Evolutionary conservation across 2,113 vertebrate species (phyloP).

Genomic region (Sula dactylatra): DNA sequence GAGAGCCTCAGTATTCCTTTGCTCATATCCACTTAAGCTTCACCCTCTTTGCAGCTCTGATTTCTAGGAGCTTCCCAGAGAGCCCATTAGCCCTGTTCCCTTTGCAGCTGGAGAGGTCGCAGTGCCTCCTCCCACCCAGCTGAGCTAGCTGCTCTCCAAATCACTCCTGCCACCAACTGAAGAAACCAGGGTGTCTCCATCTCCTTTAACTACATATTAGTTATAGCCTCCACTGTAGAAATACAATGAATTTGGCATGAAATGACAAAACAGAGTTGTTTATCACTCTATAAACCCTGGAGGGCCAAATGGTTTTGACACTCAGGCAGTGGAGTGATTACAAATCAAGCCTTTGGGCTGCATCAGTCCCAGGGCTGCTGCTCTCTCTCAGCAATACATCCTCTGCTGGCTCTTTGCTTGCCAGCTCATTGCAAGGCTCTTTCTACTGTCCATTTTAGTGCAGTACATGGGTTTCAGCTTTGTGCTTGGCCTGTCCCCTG

Average conservation of each 20-base stretch:
- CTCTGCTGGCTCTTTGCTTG: neutral
- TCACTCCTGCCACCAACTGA: neutral
- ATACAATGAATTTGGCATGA: slow-evolving; percentile 17
- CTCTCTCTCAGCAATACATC: slow-evolving; percentile 28
- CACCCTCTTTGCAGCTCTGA: neutral
- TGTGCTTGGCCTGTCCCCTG: neutral
- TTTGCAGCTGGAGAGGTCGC: neutral
- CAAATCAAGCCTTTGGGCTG: neutral
- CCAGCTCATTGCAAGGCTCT: neutral
- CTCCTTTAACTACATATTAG: slow-evolving; percentile 11
- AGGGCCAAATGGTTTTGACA: slow-evolving; percentile 9
- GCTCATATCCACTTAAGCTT: neutral
- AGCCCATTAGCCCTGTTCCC: neutral
- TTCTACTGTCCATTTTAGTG: neutral
- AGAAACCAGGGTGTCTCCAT: neutral
- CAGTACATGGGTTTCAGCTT: neutral
- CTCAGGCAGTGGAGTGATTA: neutral
- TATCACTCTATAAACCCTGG: slow-evolving; percentile 30
- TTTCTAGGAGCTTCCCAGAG: neutral
- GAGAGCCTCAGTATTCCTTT: neutral
- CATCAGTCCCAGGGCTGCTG: neutral
- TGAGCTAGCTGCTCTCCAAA: neutral
- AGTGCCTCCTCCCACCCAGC: neutral
- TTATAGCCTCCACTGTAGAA: neutral
- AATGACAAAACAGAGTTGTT: slow-evolving; percentile 42